phyloP scores from a whole-genome alignment of 2,113 vertebrate genomes.

The Chamaea fasciata region DNA sequence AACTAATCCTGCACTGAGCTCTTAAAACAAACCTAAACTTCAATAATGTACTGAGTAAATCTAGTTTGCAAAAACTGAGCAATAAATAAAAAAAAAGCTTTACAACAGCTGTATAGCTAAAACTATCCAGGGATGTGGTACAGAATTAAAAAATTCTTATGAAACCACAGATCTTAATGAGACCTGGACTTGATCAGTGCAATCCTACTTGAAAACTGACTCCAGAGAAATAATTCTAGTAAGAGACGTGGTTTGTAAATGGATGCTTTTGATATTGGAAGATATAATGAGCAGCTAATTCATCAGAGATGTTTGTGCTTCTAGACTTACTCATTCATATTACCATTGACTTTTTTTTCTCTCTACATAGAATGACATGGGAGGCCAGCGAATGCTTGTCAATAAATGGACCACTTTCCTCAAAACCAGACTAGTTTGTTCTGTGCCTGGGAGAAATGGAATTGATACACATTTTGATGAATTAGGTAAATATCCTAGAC shows the following conservation, averaged over 20 bases:
- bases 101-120: not conserved
- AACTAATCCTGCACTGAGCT: not conserved
- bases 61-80: not conserved
- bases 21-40: not conserved
- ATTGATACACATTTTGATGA: slow-evolving; percentile 96
- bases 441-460: slow-evolving; percentile 88
- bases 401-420: slow-evolving; percentile 96
- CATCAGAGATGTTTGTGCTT: slow-evolving; percentile 6
- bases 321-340: slow-evolving; percentile 13
- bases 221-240: not conserved
- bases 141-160: slow-evolving; percentile 4
- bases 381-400: slow-evolving; percentile 91
- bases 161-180: slow-evolving; percentile 7
- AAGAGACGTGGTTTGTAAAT: not conserved
- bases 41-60: not conserved
- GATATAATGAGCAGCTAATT: not conserved
- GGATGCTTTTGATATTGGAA: not conserved
- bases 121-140: not conserved
- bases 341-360: not conserved
- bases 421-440: slow-evolving; percentile 91
- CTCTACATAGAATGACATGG: slow-evolving; percentile 86
- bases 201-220: not conserved
- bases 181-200: not conserved
- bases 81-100: not conserved
- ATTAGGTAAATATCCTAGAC: slow-evolving; percentile 77